These are phyloP conservation scores for Strix uralensis DNA, from an alignment of 2,113 vertebrate species.

Conservation along the genomic window DNA sequence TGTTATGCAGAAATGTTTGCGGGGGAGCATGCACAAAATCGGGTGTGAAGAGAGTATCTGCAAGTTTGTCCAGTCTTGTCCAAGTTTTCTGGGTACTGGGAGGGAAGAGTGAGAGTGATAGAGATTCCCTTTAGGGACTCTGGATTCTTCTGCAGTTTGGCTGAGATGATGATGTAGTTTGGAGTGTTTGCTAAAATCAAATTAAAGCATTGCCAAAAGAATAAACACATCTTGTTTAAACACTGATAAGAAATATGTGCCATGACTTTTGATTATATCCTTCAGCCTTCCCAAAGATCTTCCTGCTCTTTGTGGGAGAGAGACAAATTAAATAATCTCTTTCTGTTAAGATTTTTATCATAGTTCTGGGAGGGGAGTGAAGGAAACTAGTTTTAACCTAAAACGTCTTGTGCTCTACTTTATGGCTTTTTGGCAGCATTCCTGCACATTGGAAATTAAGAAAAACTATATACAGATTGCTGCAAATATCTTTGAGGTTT, in stretches of 20 bases:
- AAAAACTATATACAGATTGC: neutral
- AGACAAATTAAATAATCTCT: neutral
- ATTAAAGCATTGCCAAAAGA: slow-evolving; percentile 6
- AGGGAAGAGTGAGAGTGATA: neutral
- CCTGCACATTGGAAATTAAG: neutral
- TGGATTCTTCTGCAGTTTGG: neutral
- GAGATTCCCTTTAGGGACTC: neutral
- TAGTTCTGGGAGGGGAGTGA: neutral
- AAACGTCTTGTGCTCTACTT: neutral
- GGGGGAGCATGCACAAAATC: neutral
- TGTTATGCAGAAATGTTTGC: neutral
- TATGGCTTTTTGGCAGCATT: neutral
- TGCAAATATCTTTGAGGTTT: neutral
- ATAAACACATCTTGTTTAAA: slow-evolving; percentile 9
- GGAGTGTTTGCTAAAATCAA: slow-evolving; percentile 28
- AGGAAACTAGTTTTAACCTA: neutral
- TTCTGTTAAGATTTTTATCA: slow-evolving; percentile 35
- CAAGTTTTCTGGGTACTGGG: neutral
- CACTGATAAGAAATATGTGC: slow-evolving; percentile 24
- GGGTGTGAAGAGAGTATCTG: neutral
- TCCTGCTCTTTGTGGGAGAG: neutral
- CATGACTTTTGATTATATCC: neutral
- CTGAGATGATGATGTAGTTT: neutral
- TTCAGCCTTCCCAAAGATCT: neutral
- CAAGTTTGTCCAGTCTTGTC: neutral